phyloP scores from a whole-genome alignment of 2,888 invertebrate species.

The Synergus umbraculus region DNA sequence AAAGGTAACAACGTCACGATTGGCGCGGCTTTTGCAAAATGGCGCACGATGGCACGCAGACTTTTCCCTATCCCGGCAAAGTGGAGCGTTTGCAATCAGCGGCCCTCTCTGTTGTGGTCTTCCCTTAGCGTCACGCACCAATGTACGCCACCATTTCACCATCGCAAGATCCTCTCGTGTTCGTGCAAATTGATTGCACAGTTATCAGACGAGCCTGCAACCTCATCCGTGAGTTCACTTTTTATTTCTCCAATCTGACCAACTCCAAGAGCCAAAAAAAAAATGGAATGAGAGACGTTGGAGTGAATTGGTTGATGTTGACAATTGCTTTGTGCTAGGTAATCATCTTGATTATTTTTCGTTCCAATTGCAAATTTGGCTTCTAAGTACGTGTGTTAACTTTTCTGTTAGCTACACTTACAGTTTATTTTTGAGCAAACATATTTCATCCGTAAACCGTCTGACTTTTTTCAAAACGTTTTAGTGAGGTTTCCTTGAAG shows the following conservation, averaged over 20 bases:
- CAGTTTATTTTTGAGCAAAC: background rate
- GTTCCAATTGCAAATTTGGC: no score
- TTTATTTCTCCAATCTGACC: slow-evolving; percentile 35
- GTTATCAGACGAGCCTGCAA: slow-evolving; percentile 52
- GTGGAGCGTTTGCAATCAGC: slow-evolving; percentile 66
- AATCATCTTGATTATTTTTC: no score
- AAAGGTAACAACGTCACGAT: slow-evolving; percentile 58
- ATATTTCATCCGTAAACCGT: background rate
- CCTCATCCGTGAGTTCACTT: slow-evolving; percentile 38
- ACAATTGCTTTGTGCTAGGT: background rate
- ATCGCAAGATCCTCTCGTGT: slow-evolving; percentile 51
- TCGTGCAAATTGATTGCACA: slow-evolving; percentile 66
- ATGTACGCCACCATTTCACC: slow-evolving; percentile 53
- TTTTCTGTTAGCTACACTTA: no score
- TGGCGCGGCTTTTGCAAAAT: slow-evolving; percentile 54
- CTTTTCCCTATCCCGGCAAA: slow-evolving; percentile 61
- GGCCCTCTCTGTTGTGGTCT: slow-evolving; percentile 71
- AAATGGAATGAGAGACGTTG: slow-evolving; percentile 20
- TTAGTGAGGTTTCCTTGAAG: background rate
- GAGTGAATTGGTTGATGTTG: slow-evolving; percentile 13
- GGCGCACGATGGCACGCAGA: slow-evolving; percentile 59
- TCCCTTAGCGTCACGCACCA: slow-evolving; percentile 69
- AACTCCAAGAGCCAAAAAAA: slow-evolving; percentile 41
- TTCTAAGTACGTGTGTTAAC: no score
- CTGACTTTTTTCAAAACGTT: background rate